These are phyloP conservation scores for Standfussiana lucernea DNA, from an alignment of 2,888 invertebrate genomes.

Conservation along the genomic window DNA sequence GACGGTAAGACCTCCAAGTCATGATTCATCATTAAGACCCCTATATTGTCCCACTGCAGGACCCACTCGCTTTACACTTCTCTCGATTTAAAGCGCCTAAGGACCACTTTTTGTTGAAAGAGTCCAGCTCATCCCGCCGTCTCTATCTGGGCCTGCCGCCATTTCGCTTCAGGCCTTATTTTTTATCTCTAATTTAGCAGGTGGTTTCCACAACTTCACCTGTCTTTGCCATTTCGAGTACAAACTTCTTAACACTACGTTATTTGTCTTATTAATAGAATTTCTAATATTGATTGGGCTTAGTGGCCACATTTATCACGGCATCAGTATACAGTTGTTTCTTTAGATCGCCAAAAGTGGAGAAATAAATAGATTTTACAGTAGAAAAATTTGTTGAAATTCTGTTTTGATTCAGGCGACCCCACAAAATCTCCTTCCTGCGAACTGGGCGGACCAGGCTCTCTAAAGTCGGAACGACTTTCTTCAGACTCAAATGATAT, in stretches of 20 bases:
- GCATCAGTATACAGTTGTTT: no score
- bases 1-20: slow-evolving; percentile 77
- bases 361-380: no score
- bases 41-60: background rate
- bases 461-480: slow-evolving; percentile 88
- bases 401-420: slow-evolving; percentile 79
- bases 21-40: background rate
- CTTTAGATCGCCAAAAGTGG: no score
- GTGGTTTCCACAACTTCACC: background rate
- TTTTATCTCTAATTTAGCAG: background rate
- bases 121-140: background rate
- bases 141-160: background rate
- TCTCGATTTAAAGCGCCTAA: background rate
- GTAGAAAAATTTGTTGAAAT: background rate
- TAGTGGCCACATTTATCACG: background rate
- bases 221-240: background rate
- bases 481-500: slow-evolving; percentile 90
- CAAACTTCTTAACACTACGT: background rate
- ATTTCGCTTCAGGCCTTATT: background rate
- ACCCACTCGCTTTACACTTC: background rate
- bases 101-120: background rate
- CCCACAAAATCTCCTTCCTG: slow-evolving; percentile 89
- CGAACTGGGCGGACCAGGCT: slow-evolving; percentile 88
- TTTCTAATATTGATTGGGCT: background rate
- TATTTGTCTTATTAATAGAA: no score